phyloP scores from a whole-genome alignment of 2,888 invertebrate species.

The Cantharis rufa region DNA sequence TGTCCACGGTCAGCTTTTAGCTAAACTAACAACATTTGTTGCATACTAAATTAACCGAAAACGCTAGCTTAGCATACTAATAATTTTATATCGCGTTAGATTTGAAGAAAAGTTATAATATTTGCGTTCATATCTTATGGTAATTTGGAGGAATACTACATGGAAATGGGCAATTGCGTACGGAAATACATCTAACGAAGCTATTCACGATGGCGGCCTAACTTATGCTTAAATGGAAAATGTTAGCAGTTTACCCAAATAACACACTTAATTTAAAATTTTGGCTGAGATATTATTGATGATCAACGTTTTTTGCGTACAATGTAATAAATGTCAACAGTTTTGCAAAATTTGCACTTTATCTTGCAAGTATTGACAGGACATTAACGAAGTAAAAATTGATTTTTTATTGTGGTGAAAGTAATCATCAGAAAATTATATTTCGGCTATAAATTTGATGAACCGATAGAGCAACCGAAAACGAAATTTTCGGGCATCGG shows the following conservation, averaged over 20 bases:
- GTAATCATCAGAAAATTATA: not conserved
- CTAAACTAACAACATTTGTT: conserved; percentile 38
- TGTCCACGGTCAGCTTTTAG: conserved; percentile 44
- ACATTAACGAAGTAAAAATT: not conserved
- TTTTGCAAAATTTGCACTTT: not conserved
- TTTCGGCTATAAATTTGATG: not conserved
- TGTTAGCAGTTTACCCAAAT: not conserved
- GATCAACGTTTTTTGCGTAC: not conserved
- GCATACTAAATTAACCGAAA: conserved; percentile 40
- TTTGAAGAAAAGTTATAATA: not conserved
- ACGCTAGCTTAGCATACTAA: conserved; percentile 5
- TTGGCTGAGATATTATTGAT: not conserved
- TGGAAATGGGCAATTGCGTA: conserved; percentile 3
- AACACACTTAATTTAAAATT: not conserved
- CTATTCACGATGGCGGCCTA: not conserved
- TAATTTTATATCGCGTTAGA: conserved; percentile 7
- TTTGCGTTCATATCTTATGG: not conserved
- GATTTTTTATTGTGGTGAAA: not conserved
- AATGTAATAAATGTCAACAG: not conserved
- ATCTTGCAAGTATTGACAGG: not conserved
- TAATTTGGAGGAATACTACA: not conserved
- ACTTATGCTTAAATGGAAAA: not conserved
- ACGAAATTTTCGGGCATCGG: not conserved
- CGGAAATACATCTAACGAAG: conserved; percentile 10
- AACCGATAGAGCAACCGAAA: not conserved